Base-by-base conservation (phyloP, 2,888 invertebrate genomes). In the Campoletis raptor region DNA sequence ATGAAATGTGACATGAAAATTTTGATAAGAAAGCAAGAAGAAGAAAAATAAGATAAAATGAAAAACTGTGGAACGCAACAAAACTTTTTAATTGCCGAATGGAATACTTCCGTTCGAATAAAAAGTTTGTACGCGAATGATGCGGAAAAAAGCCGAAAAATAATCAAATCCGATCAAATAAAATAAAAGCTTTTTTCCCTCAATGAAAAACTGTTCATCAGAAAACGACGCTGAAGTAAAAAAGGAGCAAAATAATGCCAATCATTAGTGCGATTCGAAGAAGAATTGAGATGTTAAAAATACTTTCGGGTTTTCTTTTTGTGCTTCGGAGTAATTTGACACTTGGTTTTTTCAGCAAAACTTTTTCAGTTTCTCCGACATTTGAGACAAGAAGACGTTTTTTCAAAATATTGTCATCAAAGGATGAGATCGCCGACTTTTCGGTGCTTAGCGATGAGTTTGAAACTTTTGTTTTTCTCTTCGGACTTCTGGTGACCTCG, bases 321-420 rank as follows among this genome's bases (percentile, higher is more conserved):
- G 83, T 42, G 66, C 66, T 66, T 21, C 10, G 36, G 21, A 66
- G 37, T 10, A 37, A 40, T 66, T 85, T 85, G 64, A 86, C 24
- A 24, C 85, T 85, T 74, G 85, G 87, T 76, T 77, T 85, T 74
- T 81, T 83, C 64, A 85, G 24, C 61, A 79, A 86, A 4, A 85
- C 54, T 64, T 77, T 37, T 2, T 30, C 61, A 18, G 7, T n/a
- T 9, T 37, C 66, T n/a, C 3, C n/a, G 37, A 21, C 45, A 30
- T 70, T 85, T 12, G 15, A 24, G 18, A 9, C 61, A 54, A 54
- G 48, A 24, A 36, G 24, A 21, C 61, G 69, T 74, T 78, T 78
- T 45, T 69, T 72, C 70, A 64, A 15, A 18, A 37, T 21, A 15
- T 52, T 30, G 8, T 61, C 64, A 21, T 77, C 24, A 6, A 15